A percentile compares a stretch with the other conserved stretches of the same genome.
phyloP scores from a whole-genome alignment of 1,140 invertebrate genomes.

The Leptestheria dahalacensis region DNA sequence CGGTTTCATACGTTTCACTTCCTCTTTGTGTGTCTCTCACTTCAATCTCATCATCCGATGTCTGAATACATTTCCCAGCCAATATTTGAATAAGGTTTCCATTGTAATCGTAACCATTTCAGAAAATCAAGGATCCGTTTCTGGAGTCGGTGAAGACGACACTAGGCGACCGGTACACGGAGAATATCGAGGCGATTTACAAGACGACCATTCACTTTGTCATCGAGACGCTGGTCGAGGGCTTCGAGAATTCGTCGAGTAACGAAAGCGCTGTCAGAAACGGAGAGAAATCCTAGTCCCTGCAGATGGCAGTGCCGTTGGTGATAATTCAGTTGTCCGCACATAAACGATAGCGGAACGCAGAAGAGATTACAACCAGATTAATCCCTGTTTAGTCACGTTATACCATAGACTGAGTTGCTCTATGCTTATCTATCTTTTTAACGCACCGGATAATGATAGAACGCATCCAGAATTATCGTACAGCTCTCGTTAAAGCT shows the following conservation, averaged over 20 bases:
- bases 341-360: too few relatives aligned
- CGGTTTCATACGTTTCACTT: slow-evolving; percentile 19
- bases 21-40: background rate
- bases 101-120: slow-evolving; percentile 33
- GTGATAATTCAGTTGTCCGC: too few relatives aligned
- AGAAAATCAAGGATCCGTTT: slow-evolving; percentile 83
- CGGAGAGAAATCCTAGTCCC: background rate
- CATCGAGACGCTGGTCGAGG: slow-evolving; percentile 65
- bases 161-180: slow-evolving; percentile 71
- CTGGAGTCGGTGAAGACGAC: slow-evolving; percentile 68
- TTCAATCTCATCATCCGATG: background rate
- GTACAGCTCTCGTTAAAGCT: too few relatives aligned
- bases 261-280: background rate
- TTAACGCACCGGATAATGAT: too few relatives aligned
- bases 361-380: too few relatives aligned
- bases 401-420: too few relatives aligned
- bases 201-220: slow-evolving; percentile 83
- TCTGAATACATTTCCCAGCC: background rate
- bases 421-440: too few relatives aligned
- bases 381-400: too few relatives aligned
- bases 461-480: too few relatives aligned
- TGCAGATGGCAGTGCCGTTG: too few relatives aligned
- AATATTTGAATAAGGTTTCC: too few relatives aligned
- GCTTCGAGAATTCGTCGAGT: slow-evolving; percentile 39
- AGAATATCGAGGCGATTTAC: slow-evolving; percentile 81